phyloP scores from a whole-genome alignment of 2,113 vertebrate species.

The Motacilla tschutschensis region DNA sequence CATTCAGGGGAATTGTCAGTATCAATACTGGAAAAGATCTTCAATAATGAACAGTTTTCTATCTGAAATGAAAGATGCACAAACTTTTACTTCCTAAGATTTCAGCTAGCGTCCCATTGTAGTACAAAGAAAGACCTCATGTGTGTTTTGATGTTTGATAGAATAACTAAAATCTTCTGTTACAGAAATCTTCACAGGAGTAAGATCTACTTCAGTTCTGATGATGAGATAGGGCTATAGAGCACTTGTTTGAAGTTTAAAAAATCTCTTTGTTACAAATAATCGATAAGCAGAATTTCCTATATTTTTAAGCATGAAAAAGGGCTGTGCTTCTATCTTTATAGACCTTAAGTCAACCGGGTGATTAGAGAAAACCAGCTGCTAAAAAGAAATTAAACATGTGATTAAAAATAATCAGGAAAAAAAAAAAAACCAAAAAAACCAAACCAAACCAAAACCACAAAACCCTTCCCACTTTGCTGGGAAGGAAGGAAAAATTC shows the following conservation, averaged over 20 bases:
- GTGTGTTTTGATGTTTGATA: not conserved
- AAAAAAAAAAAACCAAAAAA: accelerated
- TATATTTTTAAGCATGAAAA: not conserved
- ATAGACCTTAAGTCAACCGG: not conserved
- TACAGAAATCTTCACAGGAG: not conserved
- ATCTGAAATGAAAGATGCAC: not conserved
- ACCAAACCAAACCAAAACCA: not conserved
- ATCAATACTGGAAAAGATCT: not conserved
- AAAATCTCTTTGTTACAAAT: not conserved
- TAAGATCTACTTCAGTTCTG: not conserved
- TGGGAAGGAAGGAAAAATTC: not conserved
- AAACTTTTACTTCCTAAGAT: not conserved
- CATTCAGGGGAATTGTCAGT: not conserved
- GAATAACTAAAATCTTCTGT: not conserved
- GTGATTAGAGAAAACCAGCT: not conserved
- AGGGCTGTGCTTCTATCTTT: not conserved
- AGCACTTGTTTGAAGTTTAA: not conserved
- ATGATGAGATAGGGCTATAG: not conserved
- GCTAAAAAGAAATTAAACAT: not conserved
- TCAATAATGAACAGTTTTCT: not conserved
- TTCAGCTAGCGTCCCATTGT: not conserved
- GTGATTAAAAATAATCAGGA: not conserved
- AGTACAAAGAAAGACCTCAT: not conserved
- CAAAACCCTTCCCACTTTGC: not conserved
- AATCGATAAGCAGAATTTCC: not conserved